These are phyloP conservation scores for Acromyrmex heyeri DNA, from an alignment of 1,140 invertebrate genomes.

Conservation along the genomic window DNA sequence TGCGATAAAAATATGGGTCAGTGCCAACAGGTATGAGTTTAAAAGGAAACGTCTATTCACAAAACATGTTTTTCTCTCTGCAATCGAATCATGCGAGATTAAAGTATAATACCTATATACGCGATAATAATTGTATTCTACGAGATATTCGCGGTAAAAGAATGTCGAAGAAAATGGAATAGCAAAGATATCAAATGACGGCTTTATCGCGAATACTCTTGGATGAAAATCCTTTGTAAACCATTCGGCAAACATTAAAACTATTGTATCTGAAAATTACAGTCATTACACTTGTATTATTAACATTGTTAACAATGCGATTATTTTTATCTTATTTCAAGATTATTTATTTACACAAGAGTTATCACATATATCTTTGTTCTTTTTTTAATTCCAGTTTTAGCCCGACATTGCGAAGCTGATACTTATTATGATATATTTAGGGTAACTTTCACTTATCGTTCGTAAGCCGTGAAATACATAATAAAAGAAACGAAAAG, in stretches of 20 bases:
- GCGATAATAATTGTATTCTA: background rate
- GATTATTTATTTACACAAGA: background rate
- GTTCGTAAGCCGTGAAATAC: background rate
- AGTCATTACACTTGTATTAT: background rate
- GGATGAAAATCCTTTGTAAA: conserved; percentile 11
- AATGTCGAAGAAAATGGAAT: background rate
- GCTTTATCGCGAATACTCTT: background rate
- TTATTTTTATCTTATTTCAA: conserved; percentile 30
- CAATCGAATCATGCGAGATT: background rate
- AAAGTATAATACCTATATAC: background rate
- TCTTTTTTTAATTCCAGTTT: background rate
- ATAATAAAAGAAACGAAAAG: conserved; percentile 38
- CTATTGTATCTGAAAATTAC: background rate
- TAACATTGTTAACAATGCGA: background rate
- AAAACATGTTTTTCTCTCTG: background rate
- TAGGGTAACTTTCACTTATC: conserved; percentile 48
- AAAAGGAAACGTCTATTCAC: background rate
- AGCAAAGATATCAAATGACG: conserved; percentile 2
- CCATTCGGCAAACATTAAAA: conserved; percentile 19
- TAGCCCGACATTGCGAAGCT: background rate
- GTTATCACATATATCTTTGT: background rate
- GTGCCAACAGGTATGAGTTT: background rate
- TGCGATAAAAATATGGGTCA: background rate
- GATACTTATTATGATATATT: background rate
- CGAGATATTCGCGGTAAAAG: background rate